These are phyloP conservation scores for Oryzias melastigma DNA, from an alignment of 2,113 vertebrate species.

Conservation along the genomic window DNA sequence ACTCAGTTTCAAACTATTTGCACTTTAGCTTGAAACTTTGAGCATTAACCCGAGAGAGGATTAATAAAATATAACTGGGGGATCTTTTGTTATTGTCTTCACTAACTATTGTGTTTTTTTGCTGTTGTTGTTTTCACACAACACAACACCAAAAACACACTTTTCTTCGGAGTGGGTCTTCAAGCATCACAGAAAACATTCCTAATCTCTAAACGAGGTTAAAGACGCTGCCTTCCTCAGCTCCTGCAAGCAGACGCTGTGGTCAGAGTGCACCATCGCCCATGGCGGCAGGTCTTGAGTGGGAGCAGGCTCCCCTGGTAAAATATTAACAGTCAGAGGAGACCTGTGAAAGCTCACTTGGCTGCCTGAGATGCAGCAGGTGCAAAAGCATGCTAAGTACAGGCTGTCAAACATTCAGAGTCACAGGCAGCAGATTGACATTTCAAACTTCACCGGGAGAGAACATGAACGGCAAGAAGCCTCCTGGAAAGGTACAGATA, in stretches of 20 bases:
- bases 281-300: neutral
- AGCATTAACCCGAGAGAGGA: too few relatives aligned
- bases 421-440: conserved; percentile 3
- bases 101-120: too few relatives aligned
- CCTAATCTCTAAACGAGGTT: neutral
- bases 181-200: too few relatives aligned
- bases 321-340: conserved; percentile 4
- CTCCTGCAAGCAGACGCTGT: neutral
- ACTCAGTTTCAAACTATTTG: too few relatives aligned
- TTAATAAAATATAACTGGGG: too few relatives aligned
- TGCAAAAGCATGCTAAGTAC: conserved; percentile 19
- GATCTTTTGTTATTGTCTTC: too few relatives aligned
- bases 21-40: too few relatives aligned
- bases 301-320: neutral
- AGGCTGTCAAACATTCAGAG: conserved; percentile 14
- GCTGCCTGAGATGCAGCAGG: conserved; percentile 6
- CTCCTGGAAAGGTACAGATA: neutral
- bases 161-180: too few relatives aligned
- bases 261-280: neutral
- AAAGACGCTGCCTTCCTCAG: neutral
- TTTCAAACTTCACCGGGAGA: conserved; percentile 10
- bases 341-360: neutral
- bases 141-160: too few relatives aligned
- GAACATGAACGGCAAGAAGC: neutral
- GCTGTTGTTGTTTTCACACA: too few relatives aligned